These are phyloP conservation scores for Agrilus cyanescens DNA, from an alignment of 2,888 invertebrate species.

Conservation along the genomic window DNA sequence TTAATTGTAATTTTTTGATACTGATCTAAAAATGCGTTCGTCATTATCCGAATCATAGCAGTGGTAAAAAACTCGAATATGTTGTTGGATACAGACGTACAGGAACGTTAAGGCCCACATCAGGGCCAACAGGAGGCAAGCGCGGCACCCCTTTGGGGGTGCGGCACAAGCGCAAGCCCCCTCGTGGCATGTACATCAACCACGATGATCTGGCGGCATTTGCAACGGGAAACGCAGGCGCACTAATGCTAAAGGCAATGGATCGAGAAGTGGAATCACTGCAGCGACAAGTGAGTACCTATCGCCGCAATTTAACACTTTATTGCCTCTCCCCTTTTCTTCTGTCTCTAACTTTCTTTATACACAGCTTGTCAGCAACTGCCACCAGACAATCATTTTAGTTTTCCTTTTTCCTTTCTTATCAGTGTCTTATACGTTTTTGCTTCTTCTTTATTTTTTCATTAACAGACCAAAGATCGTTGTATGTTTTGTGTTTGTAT, in stretches of 20 bases:
- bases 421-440: no score
- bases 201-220: slow-evolving; percentile 91
- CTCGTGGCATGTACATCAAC: slow-evolving; percentile 94
- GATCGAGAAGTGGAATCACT: slow-evolving; percentile 89
- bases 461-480: not conserved
- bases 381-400: no score
- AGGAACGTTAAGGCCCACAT: slow-evolving; percentile 67
- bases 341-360: not conserved
- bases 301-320: slow-evolving; percentile 7
- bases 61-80: slow-evolving; percentile 25
- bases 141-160: slow-evolving; percentile 37
- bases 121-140: slow-evolving; percentile 51
- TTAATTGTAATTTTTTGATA: no score
- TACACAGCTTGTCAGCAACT: no score
- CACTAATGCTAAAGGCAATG: slow-evolving; percentile 79
- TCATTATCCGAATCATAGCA: no score
- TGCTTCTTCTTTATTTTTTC: no score
- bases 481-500: slow-evolving; percentile 2
- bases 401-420: no score
- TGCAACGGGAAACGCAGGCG: slow-evolving; percentile 64
- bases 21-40: no score
- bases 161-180: slow-evolving; percentile 72
- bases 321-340: slow-evolving; percentile 7
- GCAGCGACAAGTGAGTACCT: slow-evolving; percentile 84
- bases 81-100: slow-evolving; percentile 53